Base-by-base conservation (phyloP, 1,140 invertebrate genomes). In the Macrocentrus cingulum region DNA sequence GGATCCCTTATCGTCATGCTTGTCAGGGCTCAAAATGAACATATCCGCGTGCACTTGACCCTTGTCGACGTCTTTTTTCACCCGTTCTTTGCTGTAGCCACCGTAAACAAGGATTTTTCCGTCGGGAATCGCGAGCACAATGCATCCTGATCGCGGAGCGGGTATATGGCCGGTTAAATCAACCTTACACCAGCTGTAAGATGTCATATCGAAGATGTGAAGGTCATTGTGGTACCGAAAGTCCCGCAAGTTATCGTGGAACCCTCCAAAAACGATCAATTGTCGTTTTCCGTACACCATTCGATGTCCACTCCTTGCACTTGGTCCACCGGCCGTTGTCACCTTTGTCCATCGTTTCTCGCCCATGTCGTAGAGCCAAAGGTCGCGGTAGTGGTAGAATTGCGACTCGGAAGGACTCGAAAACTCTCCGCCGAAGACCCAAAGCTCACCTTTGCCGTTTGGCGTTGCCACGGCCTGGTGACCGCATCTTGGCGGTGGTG, bases 361-460 rank as follows among this genome's bases (percentile, higher is more conserved):
- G 42, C 84, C 83, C 4, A 91, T 73, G 70, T 90, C 87, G 71
- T 87, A 93, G 15, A 92, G 85, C 94, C 94, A 97, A 0, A 98
- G 80, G 75, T 98, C 94, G 75, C 88, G 89, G 70, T 95, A 97
- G 73, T 98, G 95, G 76, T 95, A 90, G 76, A 96, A 97, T 74
- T 97, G 94, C 23, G 90, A 88, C 69, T 96, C 91, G 0, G 89
- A 88, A 1, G 90, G 89, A 75, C 90, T 95, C 1, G 91, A 88
- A 80, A 91, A 97, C 82, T 98, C 95, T 4, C 95, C 95, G 16
- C 94, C 94, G 84, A 97, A 97, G 32, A 97, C 69, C 84, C 94
- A 92, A 1, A 90, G 66, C 67, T 90, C 86, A 11, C 91, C 91
- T 63, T 85, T 86, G 64, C 88, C 88, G 23, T 86, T 83, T 23